Evolutionary conservation across 2,888 invertebrate species (phyloP), one percentile per base, ranked within the genome.

Genomic region (Unio delphinus): DNA sequence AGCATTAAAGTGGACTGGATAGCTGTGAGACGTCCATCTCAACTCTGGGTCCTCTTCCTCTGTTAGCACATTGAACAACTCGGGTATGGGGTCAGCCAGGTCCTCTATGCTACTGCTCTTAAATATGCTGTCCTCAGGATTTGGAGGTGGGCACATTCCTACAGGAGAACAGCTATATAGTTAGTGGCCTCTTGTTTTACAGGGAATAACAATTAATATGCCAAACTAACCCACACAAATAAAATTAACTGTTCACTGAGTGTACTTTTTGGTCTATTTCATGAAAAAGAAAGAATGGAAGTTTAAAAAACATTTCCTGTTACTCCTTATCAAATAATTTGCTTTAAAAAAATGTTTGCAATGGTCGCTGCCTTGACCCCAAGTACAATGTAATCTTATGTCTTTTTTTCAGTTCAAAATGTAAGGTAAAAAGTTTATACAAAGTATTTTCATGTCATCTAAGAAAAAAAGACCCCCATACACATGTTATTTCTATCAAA

Each of bases 101-200:
- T 95, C 95, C 87, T 96, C 96, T 3, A 97, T 95, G 82, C 96
- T 94, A 26, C 96, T 96, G 87, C 95, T 95, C 82, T 92, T 92
- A 58, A 94, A 94, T 73, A 95, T 90, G 23, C 93, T 93, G 68
- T 94, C 94, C 57, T 93, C 92, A 3, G 95, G 94, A 81, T 95
- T 95, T 5, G 95, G 94, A 86, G 95, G 95, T 0, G 96, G 96
- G 87, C 97, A 97, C 91, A 97, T 93, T 86, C 96, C 97, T 97
- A 91, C 26, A 89, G 88, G 84, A 79, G 79, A 58, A 61, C 34
- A 61, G 17, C 11, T 23, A 23, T 62, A 54, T 45, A 67, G 20
- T 30, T 7, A 54, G 30, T 23, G 34, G 20, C 26, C 20, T 34
- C 20, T 30, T 0, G 28, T 15, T 57, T 28, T 11, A n/a, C 26